Evolutionary conservation across 2,113 vertebrate species (phyloP), one percentile per base, ranked within the genome.

Genomic region (Sterrhoptilus dennistouni): DNA sequence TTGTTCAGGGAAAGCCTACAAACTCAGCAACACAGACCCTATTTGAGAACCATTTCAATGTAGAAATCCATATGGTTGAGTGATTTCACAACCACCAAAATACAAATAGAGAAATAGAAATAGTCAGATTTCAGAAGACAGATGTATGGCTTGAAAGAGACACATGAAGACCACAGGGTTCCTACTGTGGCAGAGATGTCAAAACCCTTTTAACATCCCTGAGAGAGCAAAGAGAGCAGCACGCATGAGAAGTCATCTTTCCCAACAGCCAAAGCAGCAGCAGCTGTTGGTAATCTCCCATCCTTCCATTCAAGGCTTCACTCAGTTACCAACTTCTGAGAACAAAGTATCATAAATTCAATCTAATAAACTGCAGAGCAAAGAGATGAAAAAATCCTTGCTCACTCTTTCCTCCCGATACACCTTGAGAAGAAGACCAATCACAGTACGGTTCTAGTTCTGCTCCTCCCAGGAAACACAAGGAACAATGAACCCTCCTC

Each of bases 371-470:
- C 6, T 53, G 65, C 5, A 1, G 16, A 75, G 20, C 22, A 35
- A 59, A 59, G 44, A 78, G 21, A 80, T 21, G 27, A 77, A 85
- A 85, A 91, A 82, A 60, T 21, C 35, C 53, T 83, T 49, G 33
- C 28, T 87, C 14, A 4, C 29, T 44, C 70, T 14, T 80, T 83
- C 69, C 78, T 53, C 29, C 40, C 53, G 28, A 36, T 6, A 23
- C 6, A 63, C 6, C 40, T 13, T 47, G 40, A 45, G 20, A 54
- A 65, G 33, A 88, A 90, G 13, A 11, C 28, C 40, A 40, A 49
- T 29, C 56, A 60, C 23, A 9, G 0, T 9, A 70, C 0, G 0
- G 47, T 47, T 81, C 83, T 70, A 78, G 47, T 21, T 56, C 76
- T 68, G 54, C 50, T 49, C 33, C 59, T 83, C 52, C 52, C 45